Evolutionary conservation across 2,797 vertebrate genomes (phyloP), one percentile per base, ranked within the genome.

Genomic region (Poecilia picta): DNA sequence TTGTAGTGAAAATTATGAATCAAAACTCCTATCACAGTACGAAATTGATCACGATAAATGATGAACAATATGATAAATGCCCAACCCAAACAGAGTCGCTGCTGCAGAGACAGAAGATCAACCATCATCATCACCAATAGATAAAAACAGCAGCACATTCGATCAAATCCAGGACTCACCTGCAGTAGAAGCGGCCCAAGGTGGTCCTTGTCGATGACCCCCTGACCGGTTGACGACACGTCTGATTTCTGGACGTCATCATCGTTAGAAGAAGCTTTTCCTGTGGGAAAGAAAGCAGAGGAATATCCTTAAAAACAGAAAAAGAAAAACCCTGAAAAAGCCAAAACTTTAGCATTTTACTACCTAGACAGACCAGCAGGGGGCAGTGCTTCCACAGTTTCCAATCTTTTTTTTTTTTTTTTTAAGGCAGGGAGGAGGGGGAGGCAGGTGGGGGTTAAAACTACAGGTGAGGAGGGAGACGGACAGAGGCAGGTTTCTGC

Each of bases 201-300:
- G 53, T 98, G 97, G 94, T 98, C 98, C 91, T 98, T 98, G 92
- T 98, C 98, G 85, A 98, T 98, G 92, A 98, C 97, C 73, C 97
- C 97, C 91, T 98, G 98, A 85, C 98, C 97, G 11, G 97, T 98
- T 70, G 98, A 98, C 84, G 97, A 98, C n/a, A 98, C 97, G 75
- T 98, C 97, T 73, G 97, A 97, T 94, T 98, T 98, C 94, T 98
- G 97, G 81, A 98, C 97, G 79, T 98, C 97, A 80, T 98, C 97
- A 85, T 98, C 97, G 80, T 85, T 96, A 88, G 95, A 96, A 88
- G 96, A 95, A 74, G 97, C 88, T 95, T 98, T 98, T 89, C 97
- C 97, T 98, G 91, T 0, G n/a, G 28, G 8, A 62, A 64, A 76
- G 11, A 36, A 43, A 74, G 79, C 15, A 13, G 28, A 64, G 64